Percentiles rank a stretch among this genome's conserved stretches.
Evolutionary conservation across 1,140 invertebrate genomes (phyloP).

Genomic region (Reticulitermes speratus): DNA sequence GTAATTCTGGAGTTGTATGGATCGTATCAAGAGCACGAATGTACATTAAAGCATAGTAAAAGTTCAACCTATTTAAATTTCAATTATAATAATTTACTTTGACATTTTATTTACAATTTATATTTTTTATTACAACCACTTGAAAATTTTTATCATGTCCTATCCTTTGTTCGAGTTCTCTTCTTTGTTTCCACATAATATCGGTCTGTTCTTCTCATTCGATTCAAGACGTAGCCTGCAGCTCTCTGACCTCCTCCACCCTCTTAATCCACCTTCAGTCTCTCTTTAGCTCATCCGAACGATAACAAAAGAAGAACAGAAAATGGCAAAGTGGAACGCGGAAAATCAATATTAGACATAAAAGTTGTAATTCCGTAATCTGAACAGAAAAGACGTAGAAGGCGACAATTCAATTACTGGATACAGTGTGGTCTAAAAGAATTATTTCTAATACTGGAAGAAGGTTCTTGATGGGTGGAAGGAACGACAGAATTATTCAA

Average conservation of each 20-base stretch:
- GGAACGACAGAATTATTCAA: no score
- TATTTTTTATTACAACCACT: neutral
- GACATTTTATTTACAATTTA: neutral
- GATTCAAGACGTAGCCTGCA: neutral
- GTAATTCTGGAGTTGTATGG: no score
- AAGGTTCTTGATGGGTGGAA: no score
- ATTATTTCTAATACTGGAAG: neutral
- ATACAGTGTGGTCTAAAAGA: constrained; percentile 6
- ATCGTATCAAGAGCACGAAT: no score
- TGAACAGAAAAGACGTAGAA: neutral
- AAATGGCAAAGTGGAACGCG: neutral
- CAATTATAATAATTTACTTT: neutral
- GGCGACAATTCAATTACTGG: constrained; percentile 7
- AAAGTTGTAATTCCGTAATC: constrained; percentile 19
- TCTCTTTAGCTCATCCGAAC: neutral
- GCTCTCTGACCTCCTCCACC: neutral
- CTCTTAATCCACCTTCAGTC: no score
- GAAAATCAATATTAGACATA: constrained; percentile 10
- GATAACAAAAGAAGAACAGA: neutral
- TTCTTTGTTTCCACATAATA: neutral
- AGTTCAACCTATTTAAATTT: no score
- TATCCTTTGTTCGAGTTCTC: neutral
- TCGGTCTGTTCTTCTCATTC: neutral
- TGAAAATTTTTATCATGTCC: neutral
- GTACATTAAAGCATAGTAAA: no score